Evolutionary conservation across 1,140 invertebrate genomes (phyloP), one percentile per base, ranked within the genome.

Genomic region (Aphelenchoides fujianensis): DNA sequence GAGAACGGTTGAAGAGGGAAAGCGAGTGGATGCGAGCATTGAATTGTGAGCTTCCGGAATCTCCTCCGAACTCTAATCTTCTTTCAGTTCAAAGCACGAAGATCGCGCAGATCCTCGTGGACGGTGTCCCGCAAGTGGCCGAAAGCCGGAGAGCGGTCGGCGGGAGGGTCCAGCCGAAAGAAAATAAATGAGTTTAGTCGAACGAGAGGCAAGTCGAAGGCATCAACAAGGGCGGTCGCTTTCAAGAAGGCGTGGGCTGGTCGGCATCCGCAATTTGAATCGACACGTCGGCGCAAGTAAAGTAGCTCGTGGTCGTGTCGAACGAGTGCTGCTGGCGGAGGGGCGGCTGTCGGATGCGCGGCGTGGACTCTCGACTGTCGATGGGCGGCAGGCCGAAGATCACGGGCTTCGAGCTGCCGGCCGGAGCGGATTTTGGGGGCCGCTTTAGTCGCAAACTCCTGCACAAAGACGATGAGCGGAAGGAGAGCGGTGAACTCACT

Each of bases 361-460:
- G 55, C 5, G 55, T 59, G 28, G 55, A 59, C 34, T 19, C 5
- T 23, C 19, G 5, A 16, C 5, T 7, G 7, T 7, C 19, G 55
- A 5, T 59, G 5, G 5, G 5, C 55, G 5, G 55, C 5, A 59
- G 55, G 23, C 34, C 55, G 55, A 19, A 59, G n/a, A n/a, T n/a
- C 28, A 5, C 55, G 19, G 5, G 5, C 5, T 59, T 59, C 55
- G 19, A 59, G 55, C 41, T 48, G 41, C 23, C 41, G 23, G 23
- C 12, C 23, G 41, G 23, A 16, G 5, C 12, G 7, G 55, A 59
- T 19, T 59, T 59, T 23, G 55, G 5, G 28, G 55, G 12, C 34
- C 55, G 55, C 34, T 59, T 59, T 16, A 27, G 55, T 59, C 55
- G 55, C 28, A 59, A 59, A 59, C 55, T 59, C 19, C 55, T 59